phyloP scores from a whole-genome alignment of 2,888 invertebrate species.

The Nomada goodeniana region DNA sequence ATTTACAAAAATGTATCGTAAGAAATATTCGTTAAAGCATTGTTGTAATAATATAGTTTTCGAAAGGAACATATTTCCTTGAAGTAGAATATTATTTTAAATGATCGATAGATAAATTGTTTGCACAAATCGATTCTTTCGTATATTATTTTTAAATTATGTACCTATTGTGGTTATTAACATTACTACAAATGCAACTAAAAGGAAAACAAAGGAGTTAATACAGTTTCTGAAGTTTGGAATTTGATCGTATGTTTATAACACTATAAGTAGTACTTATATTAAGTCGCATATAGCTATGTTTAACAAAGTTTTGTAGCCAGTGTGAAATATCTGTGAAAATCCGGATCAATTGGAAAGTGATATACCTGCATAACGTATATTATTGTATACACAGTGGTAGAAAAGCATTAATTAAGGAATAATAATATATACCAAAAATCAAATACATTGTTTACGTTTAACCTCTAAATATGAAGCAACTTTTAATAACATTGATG shows the following conservation, averaged over 20 bases:
- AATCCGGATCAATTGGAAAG: constrained; percentile 8
- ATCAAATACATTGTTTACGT: neutral
- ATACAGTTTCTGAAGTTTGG: neutral
- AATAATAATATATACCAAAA: neutral
- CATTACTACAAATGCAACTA: neutral
- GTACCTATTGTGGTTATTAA: neutral
- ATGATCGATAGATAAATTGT: neutral
- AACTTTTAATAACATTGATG: constrained; percentile 11
- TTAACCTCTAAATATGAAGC: constrained; percentile 43
- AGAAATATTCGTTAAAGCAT: neutral
- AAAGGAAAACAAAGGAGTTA: neutral
- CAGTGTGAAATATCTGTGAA: constrained; percentile 15
- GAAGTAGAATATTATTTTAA: neutral
- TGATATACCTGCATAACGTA: constrained; percentile 12
- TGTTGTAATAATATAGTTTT: neutral
- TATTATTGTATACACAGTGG: constrained; percentile 2
- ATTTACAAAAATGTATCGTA: too few species aligned
- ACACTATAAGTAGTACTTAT: constrained; percentile 7
- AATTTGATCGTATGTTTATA: constrained; percentile 29
- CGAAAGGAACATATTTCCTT: neutral
- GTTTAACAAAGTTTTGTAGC: constrained; percentile 41
- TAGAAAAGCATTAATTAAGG: neutral
- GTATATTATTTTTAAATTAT: neutral
- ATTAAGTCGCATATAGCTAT: constrained; percentile 40
- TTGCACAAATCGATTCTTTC: neutral